phyloP scores from a whole-genome alignment of 2,888 invertebrate species.

The Mystacides longicornis region DNA sequence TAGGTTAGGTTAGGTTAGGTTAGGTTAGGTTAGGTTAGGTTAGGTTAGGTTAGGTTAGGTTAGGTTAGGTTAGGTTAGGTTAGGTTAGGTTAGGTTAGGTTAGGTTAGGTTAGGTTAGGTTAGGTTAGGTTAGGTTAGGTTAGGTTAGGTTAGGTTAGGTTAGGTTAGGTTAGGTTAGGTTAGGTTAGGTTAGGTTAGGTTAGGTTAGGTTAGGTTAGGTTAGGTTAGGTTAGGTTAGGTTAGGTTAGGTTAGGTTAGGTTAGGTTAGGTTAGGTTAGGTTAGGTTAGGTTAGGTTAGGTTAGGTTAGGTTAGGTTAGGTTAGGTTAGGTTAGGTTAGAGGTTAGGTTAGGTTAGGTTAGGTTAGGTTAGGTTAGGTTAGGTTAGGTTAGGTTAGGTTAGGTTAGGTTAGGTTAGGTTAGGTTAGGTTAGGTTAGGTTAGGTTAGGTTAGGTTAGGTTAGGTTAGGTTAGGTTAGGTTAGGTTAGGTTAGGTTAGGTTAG shows the following conservation, averaged over 20 bases:
- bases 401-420: conserved; percentile 2
- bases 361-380: conserved; percentile 2
- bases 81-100: not conserved
- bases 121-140: not conserved
- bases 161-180: not conserved
- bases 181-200: not conserved
- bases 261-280: not conserved
- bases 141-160: not conserved
- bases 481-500: conserved; percentile 2
- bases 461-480: conserved; percentile 2
- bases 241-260: not conserved
- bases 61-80: not conserved
- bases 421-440: conserved; percentile 2
- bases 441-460: conserved; percentile 2
- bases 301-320: not conserved
- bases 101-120: not conserved
- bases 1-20: not conserved
- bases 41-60: not conserved
- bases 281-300: not conserved
- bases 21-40: not conserved
- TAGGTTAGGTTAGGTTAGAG: not conserved
- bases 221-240: not conserved
- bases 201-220: not conserved
- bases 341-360: conserved; percentile 2
- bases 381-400: conserved; percentile 2